These are phyloP conservation scores for Orussus abietinus DNA, from an alignment of 1,140 invertebrate genomes.

Conservation along the genomic window DNA sequence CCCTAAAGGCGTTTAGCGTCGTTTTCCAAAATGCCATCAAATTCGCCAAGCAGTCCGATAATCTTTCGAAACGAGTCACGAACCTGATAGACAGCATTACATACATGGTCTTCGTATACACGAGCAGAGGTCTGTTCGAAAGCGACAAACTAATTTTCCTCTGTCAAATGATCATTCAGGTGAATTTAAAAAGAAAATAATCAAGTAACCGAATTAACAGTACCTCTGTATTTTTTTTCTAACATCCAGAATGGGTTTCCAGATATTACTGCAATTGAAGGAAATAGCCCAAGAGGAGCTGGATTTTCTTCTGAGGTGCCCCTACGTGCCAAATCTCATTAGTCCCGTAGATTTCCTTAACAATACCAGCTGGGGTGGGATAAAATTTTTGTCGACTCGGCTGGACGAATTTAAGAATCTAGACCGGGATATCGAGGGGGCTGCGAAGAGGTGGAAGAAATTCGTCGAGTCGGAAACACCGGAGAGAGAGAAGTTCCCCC, in stretches of 20 bases:
- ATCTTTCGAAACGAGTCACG: slow-evolving; percentile 66
- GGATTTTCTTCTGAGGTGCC: slow-evolving; percentile 85
- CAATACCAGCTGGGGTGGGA: slow-evolving; percentile 83
- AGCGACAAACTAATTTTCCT: slow-evolving; percentile 90
- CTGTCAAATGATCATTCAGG: slow-evolving; percentile 82
- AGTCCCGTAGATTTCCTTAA: slow-evolving; percentile 84
- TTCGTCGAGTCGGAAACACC: slow-evolving; percentile 88
- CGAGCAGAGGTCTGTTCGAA: slow-evolving; percentile 87
- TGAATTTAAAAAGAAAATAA: slow-evolving; percentile 33
- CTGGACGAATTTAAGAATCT: slow-evolving; percentile 82
- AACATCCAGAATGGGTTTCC: slow-evolving; percentile 21
- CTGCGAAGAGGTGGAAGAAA: slow-evolving; percentile 87
- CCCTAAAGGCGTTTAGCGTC: slow-evolving; percentile 88
- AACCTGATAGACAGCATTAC: slow-evolving; percentile 87
- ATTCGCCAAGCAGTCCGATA: slow-evolving; percentile 64
- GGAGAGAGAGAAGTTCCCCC: slow-evolving; percentile 90
- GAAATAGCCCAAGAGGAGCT: slow-evolving; percentile 71
- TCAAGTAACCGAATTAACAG: slow-evolving; percentile 3
- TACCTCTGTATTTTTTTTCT: not conserved
- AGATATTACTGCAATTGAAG: slow-evolving; percentile 66
- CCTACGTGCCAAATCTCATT: slow-evolving; percentile 59
- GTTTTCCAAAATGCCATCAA: slow-evolving; percentile 88
- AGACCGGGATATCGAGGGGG: slow-evolving; percentile 90
- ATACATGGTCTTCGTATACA: slow-evolving; percentile 83
- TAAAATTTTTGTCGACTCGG: slow-evolving; percentile 71